Evolutionary conservation across 2,113 vertebrate genomes (phyloP).

Genomic region (Dryoscopus gambensis): DNA sequence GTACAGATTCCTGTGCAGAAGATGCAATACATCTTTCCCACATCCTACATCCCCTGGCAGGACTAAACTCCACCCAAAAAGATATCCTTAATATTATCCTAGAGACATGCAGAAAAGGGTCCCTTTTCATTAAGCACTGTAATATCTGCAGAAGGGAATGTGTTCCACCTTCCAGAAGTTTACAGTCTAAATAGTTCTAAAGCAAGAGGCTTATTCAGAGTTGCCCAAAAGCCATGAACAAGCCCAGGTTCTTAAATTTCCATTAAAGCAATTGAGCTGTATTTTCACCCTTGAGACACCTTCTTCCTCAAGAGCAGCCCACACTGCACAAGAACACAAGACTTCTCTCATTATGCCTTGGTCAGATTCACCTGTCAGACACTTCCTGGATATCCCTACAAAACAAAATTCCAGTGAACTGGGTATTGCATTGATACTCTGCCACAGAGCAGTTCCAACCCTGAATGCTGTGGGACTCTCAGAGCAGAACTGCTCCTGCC

Average conservation of each 20-base stretch:
- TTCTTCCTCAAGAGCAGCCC: background rate
- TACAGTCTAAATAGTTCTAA: background rate
- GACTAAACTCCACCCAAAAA: background rate
- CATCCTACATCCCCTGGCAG: background rate
- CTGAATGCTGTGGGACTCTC: background rate
- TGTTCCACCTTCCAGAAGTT: background rate
- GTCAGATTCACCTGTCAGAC: background rate
- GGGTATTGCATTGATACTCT: background rate
- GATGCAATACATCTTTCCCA: background rate
- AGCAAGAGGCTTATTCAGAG: background rate
- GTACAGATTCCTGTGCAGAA: background rate
- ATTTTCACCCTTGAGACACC: background rate
- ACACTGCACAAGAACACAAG: background rate
- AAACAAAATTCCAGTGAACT: background rate
- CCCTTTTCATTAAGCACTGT: background rate
- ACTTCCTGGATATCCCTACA: background rate
- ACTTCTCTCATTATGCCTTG: background rate
- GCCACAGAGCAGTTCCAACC: background rate
- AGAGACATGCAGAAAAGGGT: background rate
- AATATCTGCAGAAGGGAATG: background rate
- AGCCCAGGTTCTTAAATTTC: background rate
- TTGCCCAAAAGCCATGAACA: background rate
- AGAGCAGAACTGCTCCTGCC: background rate
- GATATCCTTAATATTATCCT: background rate
- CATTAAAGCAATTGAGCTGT: background rate